Evolutionary conservation across 2,113 vertebrate genomes (phyloP).

Genomic region (Aplodontia rufa): DNA sequence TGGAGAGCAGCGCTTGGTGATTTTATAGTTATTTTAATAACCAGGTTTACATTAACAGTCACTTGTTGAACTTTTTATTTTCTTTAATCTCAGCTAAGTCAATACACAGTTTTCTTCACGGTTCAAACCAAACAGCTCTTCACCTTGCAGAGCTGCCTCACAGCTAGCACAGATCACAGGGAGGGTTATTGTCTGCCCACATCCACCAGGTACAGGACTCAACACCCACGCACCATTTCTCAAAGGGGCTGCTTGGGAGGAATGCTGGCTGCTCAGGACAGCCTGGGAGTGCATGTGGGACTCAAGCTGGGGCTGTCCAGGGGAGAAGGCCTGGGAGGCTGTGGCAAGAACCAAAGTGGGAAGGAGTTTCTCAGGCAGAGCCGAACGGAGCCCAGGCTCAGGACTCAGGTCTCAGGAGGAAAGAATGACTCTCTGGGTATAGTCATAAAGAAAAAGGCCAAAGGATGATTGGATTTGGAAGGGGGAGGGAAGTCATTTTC

Average conservation of each 20-base stretch:
- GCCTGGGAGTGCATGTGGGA: background rate
- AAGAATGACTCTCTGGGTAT: background rate
- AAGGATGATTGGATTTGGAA: background rate
- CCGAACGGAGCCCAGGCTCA: background rate
- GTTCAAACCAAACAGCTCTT: constrained; percentile 77
- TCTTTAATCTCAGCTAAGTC: constrained; percentile 74
- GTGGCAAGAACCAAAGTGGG: background rate
- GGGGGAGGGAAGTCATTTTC: background rate
- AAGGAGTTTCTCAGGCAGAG: background rate
- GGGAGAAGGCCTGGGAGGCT: background rate
- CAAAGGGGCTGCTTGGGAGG: constrained; percentile 51
- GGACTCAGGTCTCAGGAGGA: background rate
- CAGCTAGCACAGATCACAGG: constrained; percentile 76
- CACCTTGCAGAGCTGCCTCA: constrained; percentile 60
- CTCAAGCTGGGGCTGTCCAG: background rate
- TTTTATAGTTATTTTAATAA: constrained; percentile 79
- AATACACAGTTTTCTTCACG: constrained; percentile 78
- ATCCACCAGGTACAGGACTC: constrained; percentile 75
- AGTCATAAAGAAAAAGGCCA: background rate
- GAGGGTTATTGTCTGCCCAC: constrained; percentile 66
- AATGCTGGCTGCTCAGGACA: constrained; percentile 41
- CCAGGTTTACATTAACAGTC: constrained; percentile 80
- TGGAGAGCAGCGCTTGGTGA: background rate
- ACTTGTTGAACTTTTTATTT: constrained; percentile 67
- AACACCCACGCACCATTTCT: constrained; percentile 75